Evolutionary conservation across 2,797 vertebrate genomes (phyloP).

Genomic region (Acropternis orthonyx): DNA sequence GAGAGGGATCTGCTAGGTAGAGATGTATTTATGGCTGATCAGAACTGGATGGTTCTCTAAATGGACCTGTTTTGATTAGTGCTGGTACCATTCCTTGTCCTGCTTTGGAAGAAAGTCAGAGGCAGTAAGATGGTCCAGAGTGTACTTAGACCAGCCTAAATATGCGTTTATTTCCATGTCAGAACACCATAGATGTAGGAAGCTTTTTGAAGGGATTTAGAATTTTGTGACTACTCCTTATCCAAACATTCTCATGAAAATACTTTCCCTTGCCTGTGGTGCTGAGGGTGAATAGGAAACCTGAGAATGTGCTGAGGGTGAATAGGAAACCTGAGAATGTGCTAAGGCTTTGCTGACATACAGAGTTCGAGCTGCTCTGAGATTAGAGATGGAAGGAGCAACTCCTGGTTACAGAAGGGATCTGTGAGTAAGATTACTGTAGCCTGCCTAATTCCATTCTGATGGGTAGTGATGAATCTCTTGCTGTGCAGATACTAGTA

Average conservation of each 20-base stretch:
- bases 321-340: too few species aligned
- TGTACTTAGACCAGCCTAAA: neutral
- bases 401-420: neutral
- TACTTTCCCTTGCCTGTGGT: neutral
- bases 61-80: neutral
- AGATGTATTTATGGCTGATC: neutral
- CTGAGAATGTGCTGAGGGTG: too few species aligned
- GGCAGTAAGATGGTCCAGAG: neutral
- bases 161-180: neutral
- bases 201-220: neutral
- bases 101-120: neutral
- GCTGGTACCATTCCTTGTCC: accelerated
- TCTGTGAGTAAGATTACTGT: neutral
- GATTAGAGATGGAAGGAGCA: neutral
- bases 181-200: neutral
- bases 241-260: neutral
- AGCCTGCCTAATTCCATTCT: neutral
- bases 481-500: neutral
- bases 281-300: neutral
- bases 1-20: neutral
- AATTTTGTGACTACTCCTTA: neutral
- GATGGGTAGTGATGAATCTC: too few species aligned
- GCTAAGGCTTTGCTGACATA: neutral
- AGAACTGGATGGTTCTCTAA: neutral
- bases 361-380: neutral